Evolutionary conservation across 2,888 invertebrate genomes (phyloP).

Genomic region (Meteorus colon): DNA sequence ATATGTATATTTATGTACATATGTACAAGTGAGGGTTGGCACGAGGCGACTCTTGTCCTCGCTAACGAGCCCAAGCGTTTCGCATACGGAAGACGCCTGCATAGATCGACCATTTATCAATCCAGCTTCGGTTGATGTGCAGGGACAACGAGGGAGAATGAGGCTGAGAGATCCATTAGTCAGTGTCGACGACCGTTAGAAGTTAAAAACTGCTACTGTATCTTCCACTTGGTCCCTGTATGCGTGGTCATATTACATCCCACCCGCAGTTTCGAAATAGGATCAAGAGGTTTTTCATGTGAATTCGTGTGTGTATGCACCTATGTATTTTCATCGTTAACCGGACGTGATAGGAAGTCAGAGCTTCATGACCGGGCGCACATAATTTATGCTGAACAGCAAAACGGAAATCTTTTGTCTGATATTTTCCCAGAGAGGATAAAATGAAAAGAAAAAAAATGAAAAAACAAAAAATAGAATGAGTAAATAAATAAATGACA

Average conservation of each 20-base stretch:
- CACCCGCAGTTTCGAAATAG: background rate
- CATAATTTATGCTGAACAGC: constrained; percentile 18
- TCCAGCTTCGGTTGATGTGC: constrained; percentile 48
- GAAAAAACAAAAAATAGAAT: background rate
- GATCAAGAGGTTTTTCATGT: background rate
- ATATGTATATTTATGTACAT: constrained; percentile 34
- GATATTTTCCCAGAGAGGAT: background rate
- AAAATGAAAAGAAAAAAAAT: background rate
- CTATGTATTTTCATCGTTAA: constrained; percentile 10
- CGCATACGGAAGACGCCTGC: constrained; percentile 44
- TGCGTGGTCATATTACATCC: constrained; percentile 32
- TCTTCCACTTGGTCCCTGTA: constrained; percentile 41
- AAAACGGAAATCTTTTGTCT: constrained; percentile 16
- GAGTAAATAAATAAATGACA: background rate
- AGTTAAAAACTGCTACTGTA: constrained; percentile 57
- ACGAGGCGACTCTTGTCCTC: constrained; percentile 39
- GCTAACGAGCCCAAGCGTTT: constrained; percentile 41
- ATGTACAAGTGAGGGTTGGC: constrained; percentile 18
- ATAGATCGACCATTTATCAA: constrained; percentile 62
- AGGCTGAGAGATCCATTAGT: constrained; percentile 59
- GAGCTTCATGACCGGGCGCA: background rate
- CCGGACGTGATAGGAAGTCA: background rate
- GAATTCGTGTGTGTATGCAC: background rate
- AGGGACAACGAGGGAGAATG: background rate
- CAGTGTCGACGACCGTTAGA: constrained; percentile 59